Percentiles rank a stretch among this genome's conserved stretches.
phyloP scores from a whole-genome alignment of 2,797 vertebrate genomes.

The Lacerta viridis region DNA sequence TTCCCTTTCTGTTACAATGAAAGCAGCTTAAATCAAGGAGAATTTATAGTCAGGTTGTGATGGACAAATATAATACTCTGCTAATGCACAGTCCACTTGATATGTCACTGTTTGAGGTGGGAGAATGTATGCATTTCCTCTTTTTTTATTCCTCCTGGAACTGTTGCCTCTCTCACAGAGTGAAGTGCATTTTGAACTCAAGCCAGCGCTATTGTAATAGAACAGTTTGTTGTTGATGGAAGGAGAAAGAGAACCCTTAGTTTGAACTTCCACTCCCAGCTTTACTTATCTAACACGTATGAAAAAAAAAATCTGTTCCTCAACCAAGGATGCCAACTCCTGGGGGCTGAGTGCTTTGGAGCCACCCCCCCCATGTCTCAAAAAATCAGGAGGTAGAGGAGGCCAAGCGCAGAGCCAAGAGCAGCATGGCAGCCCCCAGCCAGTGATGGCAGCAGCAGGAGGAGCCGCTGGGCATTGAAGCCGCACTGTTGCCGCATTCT shows the following conservation, averaged over 20 bases:
- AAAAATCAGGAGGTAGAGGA: too few relatives aligned
- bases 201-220: not conserved
- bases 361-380: too few relatives aligned
- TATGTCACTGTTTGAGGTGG: not conserved
- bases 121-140: conserved; percentile 4
- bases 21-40: not conserved
- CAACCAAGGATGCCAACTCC: too few relatives aligned
- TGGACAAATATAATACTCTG: not conserved
- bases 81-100: not conserved
- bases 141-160: not conserved
- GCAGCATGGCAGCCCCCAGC: too few relatives aligned
- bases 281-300: conserved; percentile 21
- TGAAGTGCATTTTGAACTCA: not conserved
- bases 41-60: conserved; percentile 1
- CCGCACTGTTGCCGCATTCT: too few relatives aligned
- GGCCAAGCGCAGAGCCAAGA: too few relatives aligned
- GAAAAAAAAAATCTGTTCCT: not conserved
- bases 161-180: not conserved
- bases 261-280: conserved; percentile 35
- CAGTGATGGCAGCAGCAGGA: too few relatives aligned
- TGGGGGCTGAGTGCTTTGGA: too few relatives aligned
- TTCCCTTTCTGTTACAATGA: not conserved
- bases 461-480: too few relatives aligned
- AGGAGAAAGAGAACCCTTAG: conserved; percentile 34
- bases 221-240: conserved; percentile 35